Conservation (phyloP, 2,797 vertebrate genomes). For the Uromys caudimaculatus region DNA sequence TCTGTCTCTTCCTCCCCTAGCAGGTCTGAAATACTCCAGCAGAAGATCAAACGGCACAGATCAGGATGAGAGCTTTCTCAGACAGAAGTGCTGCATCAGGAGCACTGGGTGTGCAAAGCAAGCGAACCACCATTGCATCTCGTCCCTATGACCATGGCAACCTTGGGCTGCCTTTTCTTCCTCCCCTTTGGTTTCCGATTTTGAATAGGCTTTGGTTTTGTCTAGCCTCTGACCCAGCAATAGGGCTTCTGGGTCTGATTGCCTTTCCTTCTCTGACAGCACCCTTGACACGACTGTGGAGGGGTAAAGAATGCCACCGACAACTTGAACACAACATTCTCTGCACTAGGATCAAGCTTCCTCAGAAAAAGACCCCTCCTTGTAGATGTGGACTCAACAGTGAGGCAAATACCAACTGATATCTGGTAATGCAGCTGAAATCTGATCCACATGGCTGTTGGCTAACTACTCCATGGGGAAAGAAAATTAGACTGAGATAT, state of each 20-base stretch:
- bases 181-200: background rate
- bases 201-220: background rate
- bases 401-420: background rate
- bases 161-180: background rate
- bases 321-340: background rate
- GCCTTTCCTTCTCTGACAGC: background rate
- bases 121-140: background rate
- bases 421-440: background rate
- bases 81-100: no score
- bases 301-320: background rate
- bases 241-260: background rate
- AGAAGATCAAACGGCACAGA: background rate
- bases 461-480: background rate
- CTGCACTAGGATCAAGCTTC: background rate
- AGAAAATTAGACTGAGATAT: background rate
- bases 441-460: background rate
- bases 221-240: background rate
- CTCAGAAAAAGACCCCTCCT: background rate
- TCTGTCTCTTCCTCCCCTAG: no score
- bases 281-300: no score
- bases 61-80: background rate
- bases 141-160: no score
- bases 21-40: background rate
- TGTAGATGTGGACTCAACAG: no score
- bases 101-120: no score